Percentiles rank a stretch among this genome's conserved stretches.
Conservation (phyloP, 2,113 vertebrate genomes). For the Burhinus oedicnemus region DNA sequence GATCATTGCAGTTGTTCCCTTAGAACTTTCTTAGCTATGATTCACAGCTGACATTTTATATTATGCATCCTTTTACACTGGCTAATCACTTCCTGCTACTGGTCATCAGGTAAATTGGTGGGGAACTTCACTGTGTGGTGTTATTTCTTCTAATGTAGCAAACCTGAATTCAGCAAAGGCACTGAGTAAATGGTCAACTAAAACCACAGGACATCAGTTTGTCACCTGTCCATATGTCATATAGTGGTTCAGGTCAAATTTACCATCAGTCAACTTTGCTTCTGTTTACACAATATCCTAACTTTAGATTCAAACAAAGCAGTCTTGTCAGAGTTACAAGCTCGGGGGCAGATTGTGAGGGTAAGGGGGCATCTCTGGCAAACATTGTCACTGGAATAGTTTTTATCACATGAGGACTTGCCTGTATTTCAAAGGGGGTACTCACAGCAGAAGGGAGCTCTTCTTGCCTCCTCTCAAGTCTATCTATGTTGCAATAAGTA, state of each 20-base stretch:
- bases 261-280: neutral
- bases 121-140: neutral
- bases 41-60: neutral
- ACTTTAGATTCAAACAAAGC: neutral
- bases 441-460: neutral
- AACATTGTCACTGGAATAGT: neutral
- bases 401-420: neutral
- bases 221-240: neutral
- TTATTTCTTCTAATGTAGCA: neutral
- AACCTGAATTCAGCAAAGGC: neutral
- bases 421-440: neutral
- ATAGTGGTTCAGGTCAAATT: neutral
- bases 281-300: neutral
- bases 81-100: neutral
- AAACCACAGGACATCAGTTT: neutral
- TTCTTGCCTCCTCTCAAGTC: neutral
- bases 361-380: neutral
- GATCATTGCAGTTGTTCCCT: neutral
- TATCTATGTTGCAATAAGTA: neutral
- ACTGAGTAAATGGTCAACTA: neutral
- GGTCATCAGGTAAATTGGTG: neutral
- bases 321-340: neutral
- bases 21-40: neutral
- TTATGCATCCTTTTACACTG: neutral
- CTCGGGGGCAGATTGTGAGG: no score